These are phyloP conservation scores for Trissolcus japonicus DNA, from an alignment of 2,888 invertebrate species.

Conservation along the genomic window DNA sequence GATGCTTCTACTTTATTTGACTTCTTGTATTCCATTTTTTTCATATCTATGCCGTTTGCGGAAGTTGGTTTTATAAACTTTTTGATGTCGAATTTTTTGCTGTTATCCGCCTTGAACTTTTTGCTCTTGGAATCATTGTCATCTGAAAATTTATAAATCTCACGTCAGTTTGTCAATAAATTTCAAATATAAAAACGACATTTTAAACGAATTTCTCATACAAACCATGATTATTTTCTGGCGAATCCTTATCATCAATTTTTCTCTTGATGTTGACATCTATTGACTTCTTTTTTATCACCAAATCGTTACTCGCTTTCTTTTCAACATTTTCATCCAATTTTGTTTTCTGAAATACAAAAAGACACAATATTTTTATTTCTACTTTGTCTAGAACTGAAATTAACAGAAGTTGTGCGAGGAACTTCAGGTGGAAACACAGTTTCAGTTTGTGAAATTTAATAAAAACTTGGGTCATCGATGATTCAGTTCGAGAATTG, in stretches of 20 bases:
- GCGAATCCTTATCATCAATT: conserved; percentile 67
- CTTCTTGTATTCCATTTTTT: conserved; percentile 55
- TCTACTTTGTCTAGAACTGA: conserved; percentile 13
- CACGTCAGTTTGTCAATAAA: background rate
- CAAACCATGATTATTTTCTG: conserved; percentile 68
- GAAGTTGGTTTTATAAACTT: conserved; percentile 61
- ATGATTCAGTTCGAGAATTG: no score
- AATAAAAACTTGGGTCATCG: background rate
- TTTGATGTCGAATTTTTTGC: conserved; percentile 56
- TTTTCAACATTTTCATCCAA: conserved; percentile 73
- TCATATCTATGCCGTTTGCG: conserved; percentile 65
- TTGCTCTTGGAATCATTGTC: conserved; percentile 70
- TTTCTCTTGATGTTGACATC: conserved; percentile 62
- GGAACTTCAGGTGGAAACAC: no score
- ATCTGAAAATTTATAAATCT: conserved; percentile 59
- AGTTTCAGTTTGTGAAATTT: background rate
- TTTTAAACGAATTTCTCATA: background rate
- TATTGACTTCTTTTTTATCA: conserved; percentile 64
- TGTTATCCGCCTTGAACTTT: conserved; percentile 61
- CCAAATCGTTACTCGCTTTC: conserved; percentile 68
- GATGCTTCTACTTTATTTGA: conserved; percentile 76
- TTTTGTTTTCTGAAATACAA: conserved; percentile 64
- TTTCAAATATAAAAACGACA: background rate
- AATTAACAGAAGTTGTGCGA: no score
- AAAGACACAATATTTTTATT: no score